These are phyloP conservation scores for Callaeas wilsoni DNA, from an alignment of 2,113 vertebrate genomes.

Conservation along the genomic window DNA sequence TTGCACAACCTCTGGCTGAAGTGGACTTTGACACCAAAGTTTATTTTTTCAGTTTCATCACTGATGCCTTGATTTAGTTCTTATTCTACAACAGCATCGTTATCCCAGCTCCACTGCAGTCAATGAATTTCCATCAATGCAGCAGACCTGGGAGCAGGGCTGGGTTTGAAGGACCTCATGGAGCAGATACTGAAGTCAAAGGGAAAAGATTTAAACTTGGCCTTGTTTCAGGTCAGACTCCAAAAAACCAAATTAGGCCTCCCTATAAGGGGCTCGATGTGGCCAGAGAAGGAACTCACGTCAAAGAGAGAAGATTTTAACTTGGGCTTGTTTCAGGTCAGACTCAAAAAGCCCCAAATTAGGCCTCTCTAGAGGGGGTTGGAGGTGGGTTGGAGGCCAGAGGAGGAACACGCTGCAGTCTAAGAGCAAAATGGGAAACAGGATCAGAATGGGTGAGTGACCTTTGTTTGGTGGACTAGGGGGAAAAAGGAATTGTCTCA, in stretches of 20 bases:
- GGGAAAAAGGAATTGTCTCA: neutral
- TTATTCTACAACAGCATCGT: neutral
- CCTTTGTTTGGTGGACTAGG: neutral
- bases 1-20: neutral
- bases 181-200: neutral
- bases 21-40: neutral
- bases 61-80: neutral
- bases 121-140: neutral
- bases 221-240: neutral
- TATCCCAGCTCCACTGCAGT: neutral
- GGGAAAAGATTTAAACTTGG: neutral
- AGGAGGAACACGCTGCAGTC: fast-evolving
- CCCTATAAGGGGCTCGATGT: neutral
- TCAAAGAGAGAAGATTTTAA: neutral
- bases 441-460: neutral
- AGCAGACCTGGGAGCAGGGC: neutral
- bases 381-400: neutral
- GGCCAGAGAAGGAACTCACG: neutral
- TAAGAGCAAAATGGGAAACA: neutral
- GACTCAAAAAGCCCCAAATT: neutral
- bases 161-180: neutral
- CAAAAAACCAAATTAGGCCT: neutral
- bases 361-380: no score
- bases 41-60: neutral
- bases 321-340: neutral